Percentiles rank a stretch among this genome's conserved stretches.
Conservation (phyloP, 2,888 invertebrate genomes). For the Nomada fabriciana region DNA sequence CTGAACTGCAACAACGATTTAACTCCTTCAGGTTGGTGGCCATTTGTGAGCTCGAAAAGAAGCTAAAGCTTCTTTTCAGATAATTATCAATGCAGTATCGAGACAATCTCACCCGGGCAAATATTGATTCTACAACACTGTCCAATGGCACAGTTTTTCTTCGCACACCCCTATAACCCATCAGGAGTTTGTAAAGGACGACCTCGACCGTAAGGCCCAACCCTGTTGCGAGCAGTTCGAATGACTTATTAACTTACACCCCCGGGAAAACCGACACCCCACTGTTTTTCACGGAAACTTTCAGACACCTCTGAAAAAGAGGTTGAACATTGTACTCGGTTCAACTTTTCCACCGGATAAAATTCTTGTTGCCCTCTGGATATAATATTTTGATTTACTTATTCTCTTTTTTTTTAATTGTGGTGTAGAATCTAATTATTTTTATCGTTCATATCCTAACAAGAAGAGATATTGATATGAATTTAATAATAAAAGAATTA, state of each 20-base stretch:
- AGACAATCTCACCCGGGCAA: conserved; percentile 13
- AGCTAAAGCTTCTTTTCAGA: background rate
- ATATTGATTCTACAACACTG: conserved; percentile 31
- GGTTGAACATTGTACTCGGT: conserved; percentile 22
- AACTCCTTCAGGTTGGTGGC: background rate
- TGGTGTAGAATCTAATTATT: background rate
- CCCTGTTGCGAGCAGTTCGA: conserved; percentile 43
- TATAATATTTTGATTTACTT: background rate
- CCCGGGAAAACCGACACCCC: conserved; percentile 46
- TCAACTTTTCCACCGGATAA: conserved; percentile 1
- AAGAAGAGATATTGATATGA: no score
- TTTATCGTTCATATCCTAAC: background rate
- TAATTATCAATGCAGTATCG: conserved; percentile 20
- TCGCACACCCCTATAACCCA: background rate
- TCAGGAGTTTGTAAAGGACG: conserved; percentile 35
- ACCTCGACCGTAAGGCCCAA: conserved; percentile 30
- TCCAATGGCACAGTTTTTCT: conserved; percentile 44
- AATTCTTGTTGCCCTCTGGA: background rate
- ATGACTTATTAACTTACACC: conserved; percentile 68
- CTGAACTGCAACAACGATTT: no score
- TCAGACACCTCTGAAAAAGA: conserved; percentile 5
- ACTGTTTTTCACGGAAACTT: conserved; percentile 39
- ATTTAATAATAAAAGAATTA: no score
- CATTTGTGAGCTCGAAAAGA: background rate
- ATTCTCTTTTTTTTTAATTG: no score